phyloP scores from a whole-genome alignment of 2,113 vertebrate species.

The Vimba vimba region DNA sequence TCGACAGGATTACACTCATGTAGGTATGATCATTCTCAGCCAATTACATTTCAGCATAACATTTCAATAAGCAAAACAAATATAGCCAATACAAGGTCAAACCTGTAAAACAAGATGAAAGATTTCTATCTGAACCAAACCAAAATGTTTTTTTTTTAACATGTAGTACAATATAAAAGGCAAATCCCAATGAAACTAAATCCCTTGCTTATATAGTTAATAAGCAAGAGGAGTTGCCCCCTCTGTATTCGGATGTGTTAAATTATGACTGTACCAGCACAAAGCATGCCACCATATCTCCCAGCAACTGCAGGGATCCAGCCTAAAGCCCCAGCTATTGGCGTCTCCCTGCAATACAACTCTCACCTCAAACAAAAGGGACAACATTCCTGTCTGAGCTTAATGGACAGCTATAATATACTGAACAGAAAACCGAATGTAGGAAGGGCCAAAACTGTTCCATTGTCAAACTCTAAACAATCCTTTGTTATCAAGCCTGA shows the following conservation, averaged over 20 bases:
- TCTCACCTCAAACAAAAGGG: constrained; percentile 32
- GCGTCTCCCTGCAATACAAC: constrained; percentile 39
- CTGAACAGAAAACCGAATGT: constrained; percentile 3
- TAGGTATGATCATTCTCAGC: constrained; percentile 19
- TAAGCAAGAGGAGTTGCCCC: constrained; percentile 40
- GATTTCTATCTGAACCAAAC: constrained; percentile 3
- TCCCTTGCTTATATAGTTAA: constrained; percentile 12
- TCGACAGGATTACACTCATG: constrained; percentile 22
- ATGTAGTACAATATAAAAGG: neutral
- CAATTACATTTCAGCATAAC: neutral
- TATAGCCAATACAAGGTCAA: neutral
- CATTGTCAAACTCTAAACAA: neutral
- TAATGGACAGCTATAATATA: constrained; percentile 42
- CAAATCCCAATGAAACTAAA: constrained; percentile 4
- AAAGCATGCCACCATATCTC: constrained; percentile 57
- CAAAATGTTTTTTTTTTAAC: neutral
- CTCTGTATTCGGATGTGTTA: constrained; percentile 58
- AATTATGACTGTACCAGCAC: constrained; percentile 60
- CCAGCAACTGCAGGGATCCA: constrained; percentile 53
- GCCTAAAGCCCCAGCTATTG: constrained; percentile 49
- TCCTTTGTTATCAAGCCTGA: neutral
- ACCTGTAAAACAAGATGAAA: neutral
- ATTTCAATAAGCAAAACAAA: neutral
- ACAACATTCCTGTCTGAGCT: constrained; percentile 36
- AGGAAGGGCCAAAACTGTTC: neutral